Percentiles rank a stretch among this genome's conserved stretches.
Conservation (phyloP, 2,888 invertebrate species). For the Yponomeuta cagnagella region DNA sequence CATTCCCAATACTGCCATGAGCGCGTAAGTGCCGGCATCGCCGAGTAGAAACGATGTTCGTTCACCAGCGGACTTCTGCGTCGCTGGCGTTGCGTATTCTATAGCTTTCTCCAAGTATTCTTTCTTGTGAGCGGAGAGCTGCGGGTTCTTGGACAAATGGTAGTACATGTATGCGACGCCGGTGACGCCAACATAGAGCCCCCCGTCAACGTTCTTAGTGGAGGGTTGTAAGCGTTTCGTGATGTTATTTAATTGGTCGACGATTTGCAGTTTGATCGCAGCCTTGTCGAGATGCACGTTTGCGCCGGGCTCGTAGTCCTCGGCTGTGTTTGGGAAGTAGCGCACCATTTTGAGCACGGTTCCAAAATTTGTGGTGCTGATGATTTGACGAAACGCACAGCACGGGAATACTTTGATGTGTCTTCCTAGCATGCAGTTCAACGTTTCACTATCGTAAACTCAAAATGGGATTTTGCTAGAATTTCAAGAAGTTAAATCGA, state of each 20-base stretch:
- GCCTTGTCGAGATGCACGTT: conserved; percentile 33
- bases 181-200: conserved; percentile 81
- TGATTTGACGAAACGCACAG: conserved; percentile 28
- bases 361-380: conserved; percentile 21
- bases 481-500: background rate
- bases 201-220: conserved; percentile 70
- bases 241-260: conserved; percentile 48
- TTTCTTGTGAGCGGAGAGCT: conserved; percentile 54
- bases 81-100: conserved; percentile 78
- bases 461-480: conserved; percentile 16
- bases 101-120: conserved; percentile 75
- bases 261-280: conserved; percentile 39
- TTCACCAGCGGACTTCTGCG: conserved; percentile 75
- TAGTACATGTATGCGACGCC: conserved; percentile 87
- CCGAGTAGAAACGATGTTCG: conserved; percentile 86
- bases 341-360: conserved; percentile 53
- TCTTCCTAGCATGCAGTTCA: background rate
- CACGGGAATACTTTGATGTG: conserved; percentile 27
- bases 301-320: conserved; percentile 40
- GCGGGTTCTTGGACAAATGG: conserved; percentile 76
- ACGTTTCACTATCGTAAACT: background rate
- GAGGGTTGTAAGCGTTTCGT: conserved; percentile 47
- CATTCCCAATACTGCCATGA: conserved; percentile 79
- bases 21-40: conserved; percentile 84
- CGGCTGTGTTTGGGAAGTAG: conserved; percentile 56